Evolutionary conservation across 2,888 invertebrate species (phyloP), one percentile per base, ranked within the genome.

Genomic region (Trissolcus japonicus): DNA sequence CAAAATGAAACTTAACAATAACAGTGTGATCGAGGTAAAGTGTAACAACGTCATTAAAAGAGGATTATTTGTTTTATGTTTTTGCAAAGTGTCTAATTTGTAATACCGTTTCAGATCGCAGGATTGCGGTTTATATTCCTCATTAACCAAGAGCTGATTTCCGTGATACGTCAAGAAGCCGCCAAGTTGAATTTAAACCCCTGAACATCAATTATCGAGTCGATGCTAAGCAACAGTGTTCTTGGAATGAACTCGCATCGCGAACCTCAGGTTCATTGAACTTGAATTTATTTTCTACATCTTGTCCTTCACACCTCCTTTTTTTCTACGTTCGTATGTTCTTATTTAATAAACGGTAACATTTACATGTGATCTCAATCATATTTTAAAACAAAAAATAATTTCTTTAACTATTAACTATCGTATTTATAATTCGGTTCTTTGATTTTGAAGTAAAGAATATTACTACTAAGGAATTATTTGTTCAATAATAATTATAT

Each of bases 111-210:
- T 81, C 91, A 94, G 95, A 95, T 98, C 83, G 94, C 96, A 19
- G 96, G 96, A 63, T 91, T 98, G 51, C 93, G 96, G 78, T 98
- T 98, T 90, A 95, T 97, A 82, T 98, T 98, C 89, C 92, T 97
- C 79, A 94, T 98, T 74, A 98, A 98, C 90, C 95, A 96, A 88
- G 97, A 98, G 83, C 91, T 98, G 59, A 96, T 98, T 82, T 94
- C 94, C 86, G 94, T 95, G 48, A 96, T 98, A 82, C 93, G 96
- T 65, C 95, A 95, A 88, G 97, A 97, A 90, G 94, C 96, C 76
- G 94, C 95, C 1, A 95, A 95, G 89, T 93, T 95, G 77, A 94
- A 93, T 87, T 90, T 92, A 59, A 89, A 86, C 81, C 86, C 88
- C 59, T 88, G 79, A 86, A 53, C 16, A 56, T 29, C 62, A 78